These are phyloP conservation scores for Lasioglossum morio DNA, from an alignment of 2,888 invertebrate species.

Conservation along the genomic window DNA sequence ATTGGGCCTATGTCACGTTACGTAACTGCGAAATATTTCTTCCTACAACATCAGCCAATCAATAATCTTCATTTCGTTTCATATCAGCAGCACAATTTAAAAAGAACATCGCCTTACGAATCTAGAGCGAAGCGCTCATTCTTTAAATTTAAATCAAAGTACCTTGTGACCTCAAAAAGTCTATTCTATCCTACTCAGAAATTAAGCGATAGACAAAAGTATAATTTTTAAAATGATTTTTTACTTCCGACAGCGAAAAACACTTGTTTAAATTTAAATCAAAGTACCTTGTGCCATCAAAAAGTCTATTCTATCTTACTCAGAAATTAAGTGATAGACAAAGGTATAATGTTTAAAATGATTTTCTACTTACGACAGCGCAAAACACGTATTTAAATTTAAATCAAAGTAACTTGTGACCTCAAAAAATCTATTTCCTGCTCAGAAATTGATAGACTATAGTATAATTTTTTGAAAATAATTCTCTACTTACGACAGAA, in stretches of 20 bases:
- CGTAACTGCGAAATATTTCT: slow-evolving; percentile 13
- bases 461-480: too few species aligned
- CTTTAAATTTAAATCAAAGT: background rate
- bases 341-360: background rate
- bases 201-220: background rate
- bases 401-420: background rate
- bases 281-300: background rate
- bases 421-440: background rate
- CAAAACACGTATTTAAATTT: too few species aligned
- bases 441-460: too few species aligned
- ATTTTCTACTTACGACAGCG: background rate
- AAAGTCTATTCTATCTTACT: background rate
- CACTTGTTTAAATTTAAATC: background rate
- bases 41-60: too few species aligned
- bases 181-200: background rate
- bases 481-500: background rate
- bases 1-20: slow-evolving; percentile 33
- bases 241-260: background rate
- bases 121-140: background rate
- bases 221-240: background rate
- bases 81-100: background rate
- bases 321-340: background rate
- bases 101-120: background rate
- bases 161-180: background rate
- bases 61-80: background rate